Conservation (phyloP, 2,797 vertebrate genomes). For the Xiphophorus birchmanni region DNA sequence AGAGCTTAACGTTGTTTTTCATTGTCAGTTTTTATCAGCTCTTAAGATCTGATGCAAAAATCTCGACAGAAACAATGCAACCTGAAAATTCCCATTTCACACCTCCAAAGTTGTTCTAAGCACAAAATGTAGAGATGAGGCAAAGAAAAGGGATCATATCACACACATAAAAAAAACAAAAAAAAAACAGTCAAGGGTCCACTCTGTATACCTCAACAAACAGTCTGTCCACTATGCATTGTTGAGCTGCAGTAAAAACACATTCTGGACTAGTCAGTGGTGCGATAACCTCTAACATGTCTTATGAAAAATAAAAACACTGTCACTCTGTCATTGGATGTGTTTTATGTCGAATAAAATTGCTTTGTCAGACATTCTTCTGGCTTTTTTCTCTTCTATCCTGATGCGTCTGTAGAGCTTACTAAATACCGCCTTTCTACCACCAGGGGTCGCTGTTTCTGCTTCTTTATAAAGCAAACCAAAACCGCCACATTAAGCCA, state of each 20-base stretch:
- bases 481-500: background rate
- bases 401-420: conserved; percentile 18
- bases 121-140: conserved; percentile 73
- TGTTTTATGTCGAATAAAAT: conserved; percentile 77
- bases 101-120: conserved; percentile 69
- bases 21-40: conserved; percentile 27
- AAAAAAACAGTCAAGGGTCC: conserved; percentile 71
- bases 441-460: conserved; percentile 57
- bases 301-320: conserved; percentile 28
- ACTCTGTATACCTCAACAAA: conserved; percentile 78
- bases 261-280: conserved; percentile 69
- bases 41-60: conserved; percentile 37
- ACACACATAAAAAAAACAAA: conserved; percentile 28
- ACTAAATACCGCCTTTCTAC: background rate
- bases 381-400: background rate
- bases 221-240: conserved; percentile 80
- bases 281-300: conserved; percentile 76
- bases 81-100: conserved; percentile 47
- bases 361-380: conserved; percentile 66
- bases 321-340: conserved; percentile 78
- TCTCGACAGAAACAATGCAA: conserved; percentile 26
- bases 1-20: conserved; percentile 12
- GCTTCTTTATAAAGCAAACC: background rate
- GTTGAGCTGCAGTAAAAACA: conserved; percentile 72
- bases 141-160: conserved; percentile 68